Evolutionary conservation across 37 sponge, comb jelly and placozoan genomes (phyloP).

Genomic region (Beroe ovata): DNA sequence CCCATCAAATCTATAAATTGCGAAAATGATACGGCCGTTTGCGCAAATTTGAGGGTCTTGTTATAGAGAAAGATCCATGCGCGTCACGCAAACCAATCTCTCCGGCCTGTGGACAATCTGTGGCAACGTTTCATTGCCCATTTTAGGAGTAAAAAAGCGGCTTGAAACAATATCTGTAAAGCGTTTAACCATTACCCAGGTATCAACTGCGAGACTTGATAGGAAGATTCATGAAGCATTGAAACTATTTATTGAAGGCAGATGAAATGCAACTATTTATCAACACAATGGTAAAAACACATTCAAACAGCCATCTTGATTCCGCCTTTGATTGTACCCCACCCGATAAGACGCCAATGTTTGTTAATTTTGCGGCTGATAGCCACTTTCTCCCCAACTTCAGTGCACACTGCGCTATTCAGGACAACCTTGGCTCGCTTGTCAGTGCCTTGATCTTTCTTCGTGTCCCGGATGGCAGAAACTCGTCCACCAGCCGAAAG

Average conservation of each 20-base stretch:
- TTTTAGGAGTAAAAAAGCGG: too few relatives aligned
- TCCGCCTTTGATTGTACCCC: conserved; percentile 66
- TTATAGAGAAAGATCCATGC: not conserved
- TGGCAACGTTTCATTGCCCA: too few relatives aligned
- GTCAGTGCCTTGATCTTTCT: conserved; percentile 17
- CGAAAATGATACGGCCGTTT: not conserved
- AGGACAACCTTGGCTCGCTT: conserved; percentile 92
- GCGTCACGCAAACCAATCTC: not conserved
- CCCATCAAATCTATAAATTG: not conserved
- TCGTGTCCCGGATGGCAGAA: conserved; percentile 74
- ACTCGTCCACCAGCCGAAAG: conserved; percentile 92
- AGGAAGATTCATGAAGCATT: not conserved
- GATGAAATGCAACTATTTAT: not conserved
- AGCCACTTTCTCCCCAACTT: conserved; percentile 94
- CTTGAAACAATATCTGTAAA: too few relatives aligned
- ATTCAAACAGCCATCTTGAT: conserved; percentile 42
- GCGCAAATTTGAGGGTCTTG: not conserved
- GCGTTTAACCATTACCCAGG: too few relatives aligned
- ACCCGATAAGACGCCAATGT: conserved; percentile 88
- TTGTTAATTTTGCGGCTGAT: conserved; percentile 91
- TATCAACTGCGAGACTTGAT: too few relatives aligned
- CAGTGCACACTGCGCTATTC: conserved; percentile 93
- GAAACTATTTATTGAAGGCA: not conserved
- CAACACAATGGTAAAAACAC: conserved; percentile 62
- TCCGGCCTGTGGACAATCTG: too few relatives aligned